phyloP scores from a whole-genome alignment of 2,797 vertebrate genomes.

The Amazonetta brasiliensis region DNA sequence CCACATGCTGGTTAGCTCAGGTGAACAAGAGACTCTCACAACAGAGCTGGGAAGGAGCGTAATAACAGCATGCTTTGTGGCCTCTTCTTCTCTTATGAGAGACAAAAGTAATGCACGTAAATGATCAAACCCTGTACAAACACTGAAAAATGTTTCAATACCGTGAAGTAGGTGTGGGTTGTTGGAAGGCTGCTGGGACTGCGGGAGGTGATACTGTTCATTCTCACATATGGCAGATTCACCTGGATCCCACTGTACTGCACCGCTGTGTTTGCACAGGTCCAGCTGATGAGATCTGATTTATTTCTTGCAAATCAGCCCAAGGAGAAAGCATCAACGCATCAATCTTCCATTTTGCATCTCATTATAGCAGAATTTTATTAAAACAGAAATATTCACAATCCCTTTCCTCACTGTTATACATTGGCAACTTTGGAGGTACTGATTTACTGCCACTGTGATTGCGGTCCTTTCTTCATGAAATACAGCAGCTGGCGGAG shows the following conservation, averaged over 20 bases:
- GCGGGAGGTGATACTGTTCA: rapidly evolving
- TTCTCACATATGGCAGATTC: rapidly evolving
- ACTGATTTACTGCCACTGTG: neutral
- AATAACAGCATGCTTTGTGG: neutral
- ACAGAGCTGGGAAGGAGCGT: neutral
- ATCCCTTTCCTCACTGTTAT: neutral
- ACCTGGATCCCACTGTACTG: neutral
- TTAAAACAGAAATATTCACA: neutral
- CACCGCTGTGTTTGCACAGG: neutral
- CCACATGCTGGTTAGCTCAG: neutral
- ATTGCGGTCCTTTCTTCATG: neutral
- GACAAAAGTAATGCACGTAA: neutral
- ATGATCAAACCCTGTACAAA: neutral
- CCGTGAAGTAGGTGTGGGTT: neutral
- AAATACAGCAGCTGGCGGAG: neutral
- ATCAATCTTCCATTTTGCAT: neutral
- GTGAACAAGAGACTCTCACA: rapidly evolving
- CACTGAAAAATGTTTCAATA: neutral
- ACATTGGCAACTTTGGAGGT: neutral
- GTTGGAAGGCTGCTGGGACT: neutral
- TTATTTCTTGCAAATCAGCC: neutral
- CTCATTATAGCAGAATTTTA: neutral
- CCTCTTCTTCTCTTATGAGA: neutral
- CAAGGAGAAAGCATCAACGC: neutral
- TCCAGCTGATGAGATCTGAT: neutral